These are phyloP conservation scores for Rhimphoctona megacephalus DNA, from an alignment of 2,888 invertebrate species.

Conservation along the genomic window DNA sequence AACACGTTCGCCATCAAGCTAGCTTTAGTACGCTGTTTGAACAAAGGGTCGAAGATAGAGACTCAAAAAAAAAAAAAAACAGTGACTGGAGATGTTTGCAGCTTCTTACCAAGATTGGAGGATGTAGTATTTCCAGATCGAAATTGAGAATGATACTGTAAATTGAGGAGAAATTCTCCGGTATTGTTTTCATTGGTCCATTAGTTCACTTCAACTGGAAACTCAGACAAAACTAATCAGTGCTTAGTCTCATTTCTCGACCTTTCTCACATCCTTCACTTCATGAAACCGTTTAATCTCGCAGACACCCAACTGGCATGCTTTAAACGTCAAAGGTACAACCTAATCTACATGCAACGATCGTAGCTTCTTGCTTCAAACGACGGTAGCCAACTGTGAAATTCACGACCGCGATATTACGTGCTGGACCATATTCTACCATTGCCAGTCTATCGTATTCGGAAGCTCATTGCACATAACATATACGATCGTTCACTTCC, in stretches of 20 bases:
- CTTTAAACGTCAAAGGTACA: conserved; percentile 14
- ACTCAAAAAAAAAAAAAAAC: background rate
- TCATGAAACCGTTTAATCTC: background rate
- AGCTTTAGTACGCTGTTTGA: conserved; percentile 42
- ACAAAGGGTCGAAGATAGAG: conserved; percentile 65
- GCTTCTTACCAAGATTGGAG: conserved; percentile 56
- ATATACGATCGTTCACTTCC: conserved; percentile 65
- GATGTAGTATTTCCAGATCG: conserved; percentile 5
- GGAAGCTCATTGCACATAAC: conserved; percentile 70
- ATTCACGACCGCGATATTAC: conserved; percentile 62
- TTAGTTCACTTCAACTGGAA: conserved; percentile 34
- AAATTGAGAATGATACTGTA: conserved; percentile 30
- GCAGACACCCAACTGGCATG: background rate
- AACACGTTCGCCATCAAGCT: conserved; percentile 39
- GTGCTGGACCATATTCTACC: conserved; percentile 43
- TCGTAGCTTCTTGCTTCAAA: conserved; percentile 37
- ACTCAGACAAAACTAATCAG: conserved; percentile 42
- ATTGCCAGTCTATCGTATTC: conserved; percentile 75
- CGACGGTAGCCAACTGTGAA: conserved; percentile 60
- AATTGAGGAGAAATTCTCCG: conserved; percentile 10
- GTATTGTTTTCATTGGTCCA: conserved; percentile 61
- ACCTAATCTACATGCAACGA: conserved; percentile 15
- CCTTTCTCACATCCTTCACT: background rate
- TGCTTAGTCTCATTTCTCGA: conserved; percentile 19
- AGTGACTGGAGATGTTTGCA: conserved; percentile 34